A percentile compares a stretch with the other conserved stretches of the same genome.
phyloP scores from a whole-genome alignment of 2,797 vertebrate species.

The Pipistrellus kuhlii region DNA sequence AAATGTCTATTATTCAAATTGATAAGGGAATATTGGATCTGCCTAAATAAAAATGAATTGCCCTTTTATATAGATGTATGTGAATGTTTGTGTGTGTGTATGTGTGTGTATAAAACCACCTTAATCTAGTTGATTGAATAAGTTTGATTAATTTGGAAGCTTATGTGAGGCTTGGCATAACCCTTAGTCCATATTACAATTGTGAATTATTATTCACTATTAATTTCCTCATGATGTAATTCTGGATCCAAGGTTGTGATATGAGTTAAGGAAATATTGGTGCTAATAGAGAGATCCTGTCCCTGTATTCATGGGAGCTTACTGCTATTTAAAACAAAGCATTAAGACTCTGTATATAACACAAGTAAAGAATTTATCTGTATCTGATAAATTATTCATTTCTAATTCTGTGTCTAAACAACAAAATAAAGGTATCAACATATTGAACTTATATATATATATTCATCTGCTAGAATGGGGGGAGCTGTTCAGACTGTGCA shows the following conservation, averaged over 20 bases:
- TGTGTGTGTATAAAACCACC: background rate
- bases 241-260: background rate
- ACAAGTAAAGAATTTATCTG: background rate
- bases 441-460: background rate
- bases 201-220: background rate
- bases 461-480: background rate
- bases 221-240: background rate
- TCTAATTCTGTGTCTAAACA: background rate
- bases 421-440: background rate
- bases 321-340: background rate
- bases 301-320: background rate
- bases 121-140: background rate
- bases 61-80: background rate
- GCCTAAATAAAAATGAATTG: conserved; percentile 4
- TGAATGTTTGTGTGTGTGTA: background rate
- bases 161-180: background rate
- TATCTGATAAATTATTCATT: background rate
- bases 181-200: background rate
- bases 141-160: background rate
- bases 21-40: background rate
- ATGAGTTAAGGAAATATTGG: background rate
- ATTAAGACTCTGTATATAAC: background rate
- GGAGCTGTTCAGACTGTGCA: background rate
- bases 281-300: background rate
- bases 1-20: background rate